Conservation (phyloP, 1,140 invertebrate species). For the Archivesica marissinica region DNA sequence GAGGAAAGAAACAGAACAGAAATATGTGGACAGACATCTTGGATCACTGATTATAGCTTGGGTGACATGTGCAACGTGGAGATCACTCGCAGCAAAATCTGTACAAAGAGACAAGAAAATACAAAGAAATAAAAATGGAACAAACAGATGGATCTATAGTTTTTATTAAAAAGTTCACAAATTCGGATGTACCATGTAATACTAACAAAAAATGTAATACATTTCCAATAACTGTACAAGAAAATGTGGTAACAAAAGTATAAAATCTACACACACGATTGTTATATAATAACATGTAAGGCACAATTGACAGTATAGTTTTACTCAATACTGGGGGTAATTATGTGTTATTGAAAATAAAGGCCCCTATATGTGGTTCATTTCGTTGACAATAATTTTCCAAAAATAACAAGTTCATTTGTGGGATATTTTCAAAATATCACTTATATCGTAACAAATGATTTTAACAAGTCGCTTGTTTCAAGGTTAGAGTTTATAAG, state of each 20-base stretch:
- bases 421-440: too few relatives aligned
- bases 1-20: too few relatives aligned
- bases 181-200: conserved; percentile 3
- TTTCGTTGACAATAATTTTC: not conserved
- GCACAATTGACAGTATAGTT: not conserved
- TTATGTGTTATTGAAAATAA: not conserved
- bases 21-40: too few relatives aligned
- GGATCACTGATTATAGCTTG: too few relatives aligned
- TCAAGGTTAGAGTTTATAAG: too few relatives aligned
- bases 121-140: too few relatives aligned
- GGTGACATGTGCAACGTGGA: too few relatives aligned
- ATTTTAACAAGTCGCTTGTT: too few relatives aligned
- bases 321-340: not conserved
- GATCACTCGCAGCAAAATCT: too few relatives aligned
- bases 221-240: conserved; percentile 1
- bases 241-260: conserved; percentile 32
- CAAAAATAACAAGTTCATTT: not conserved
- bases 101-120: too few relatives aligned
- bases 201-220: conserved; percentile 4
- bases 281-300: not conserved
- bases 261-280: conserved; percentile 4
- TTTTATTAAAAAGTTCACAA: conserved; percentile 27
- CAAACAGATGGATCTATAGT: not conserved
- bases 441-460: too few relatives aligned
- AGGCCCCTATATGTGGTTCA: not conserved